Conservation (phyloP, 1,140 invertebrate species). For the Drosophila arizonae region DNA sequence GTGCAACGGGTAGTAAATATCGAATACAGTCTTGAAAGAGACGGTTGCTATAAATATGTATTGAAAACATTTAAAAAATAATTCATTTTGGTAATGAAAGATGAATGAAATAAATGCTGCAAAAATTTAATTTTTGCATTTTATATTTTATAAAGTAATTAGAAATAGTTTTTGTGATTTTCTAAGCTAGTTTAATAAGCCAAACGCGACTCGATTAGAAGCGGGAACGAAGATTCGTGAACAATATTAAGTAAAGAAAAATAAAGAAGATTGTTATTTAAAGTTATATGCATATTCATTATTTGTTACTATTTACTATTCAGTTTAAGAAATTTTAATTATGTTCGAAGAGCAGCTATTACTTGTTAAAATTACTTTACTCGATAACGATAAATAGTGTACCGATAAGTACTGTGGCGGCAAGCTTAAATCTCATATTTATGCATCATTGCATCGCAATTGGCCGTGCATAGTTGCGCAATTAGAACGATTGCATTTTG, state of each 20-base stretch:
- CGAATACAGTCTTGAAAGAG: constrained; percentile 17
- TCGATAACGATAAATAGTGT: constrained; percentile 35
- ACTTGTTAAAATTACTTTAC: too few species aligned
- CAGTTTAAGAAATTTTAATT: neutral
- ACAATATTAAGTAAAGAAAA: neutral
- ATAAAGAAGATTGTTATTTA: neutral
- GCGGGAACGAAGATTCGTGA: too few species aligned
- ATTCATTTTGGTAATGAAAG: too few species aligned
- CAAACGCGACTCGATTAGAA: neutral
- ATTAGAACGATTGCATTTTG: constrained; percentile 53
- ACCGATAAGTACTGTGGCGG: constrained; percentile 13
- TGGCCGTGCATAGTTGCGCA: constrained; percentile 36
- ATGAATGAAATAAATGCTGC: neutral
- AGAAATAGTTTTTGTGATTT: neutral
- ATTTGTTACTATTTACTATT: neutral
- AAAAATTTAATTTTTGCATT: neutral
- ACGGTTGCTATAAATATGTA: constrained; percentile 5
- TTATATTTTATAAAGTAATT: neutral
- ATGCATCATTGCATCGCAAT: constrained; percentile 32
- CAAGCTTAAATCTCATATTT: constrained; percentile 33
- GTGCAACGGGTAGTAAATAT: constrained; percentile 24
- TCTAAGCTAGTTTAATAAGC: neutral
- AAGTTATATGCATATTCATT: neutral
- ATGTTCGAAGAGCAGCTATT: neutral
- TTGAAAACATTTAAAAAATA: too few species aligned